Conservation (phyloP, 2,888 invertebrate genomes). For the Lasioglossum leucozonium region DNA sequence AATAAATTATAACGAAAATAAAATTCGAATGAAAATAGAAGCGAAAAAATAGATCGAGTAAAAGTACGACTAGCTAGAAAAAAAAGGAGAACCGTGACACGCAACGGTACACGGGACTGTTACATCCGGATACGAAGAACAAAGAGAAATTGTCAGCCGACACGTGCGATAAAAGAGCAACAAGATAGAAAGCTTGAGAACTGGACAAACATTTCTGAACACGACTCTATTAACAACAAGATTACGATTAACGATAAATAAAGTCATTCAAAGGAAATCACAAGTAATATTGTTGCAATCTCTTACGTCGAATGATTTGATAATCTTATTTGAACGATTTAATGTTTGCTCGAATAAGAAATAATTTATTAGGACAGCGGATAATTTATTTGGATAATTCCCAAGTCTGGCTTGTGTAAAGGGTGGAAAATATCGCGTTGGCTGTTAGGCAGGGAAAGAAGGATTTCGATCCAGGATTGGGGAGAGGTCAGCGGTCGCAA, state of each 20-base stretch:
- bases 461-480: slow-evolving; percentile 41
- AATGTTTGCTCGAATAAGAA: too few species aligned
- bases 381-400: not conserved
- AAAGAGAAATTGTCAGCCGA: slow-evolving; percentile 4
- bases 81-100: not conserved
- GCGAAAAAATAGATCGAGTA: not conserved
- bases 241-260: not conserved
- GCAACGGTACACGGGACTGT: slow-evolving; percentile 22
- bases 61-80: not conserved
- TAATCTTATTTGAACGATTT: too few species aligned
- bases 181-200: not conserved
- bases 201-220: not conserved
- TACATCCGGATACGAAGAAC: slow-evolving; percentile 13
- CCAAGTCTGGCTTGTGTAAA: not conserved
- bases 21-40: not conserved
- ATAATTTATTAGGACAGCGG: not conserved
- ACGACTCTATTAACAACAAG: too few species aligned
- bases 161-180: slow-evolving; percentile 17
- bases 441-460: not conserved
- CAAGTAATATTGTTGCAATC: not conserved
- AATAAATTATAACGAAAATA: too few species aligned
- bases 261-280: not conserved
- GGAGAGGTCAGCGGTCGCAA: slow-evolving; percentile 63
- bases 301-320: not conserved
- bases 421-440: slow-evolving; percentile 29